Evolutionary conservation across 2,888 invertebrate genomes (phyloP).

Genomic region (Chymomyza procnemis): DNA sequence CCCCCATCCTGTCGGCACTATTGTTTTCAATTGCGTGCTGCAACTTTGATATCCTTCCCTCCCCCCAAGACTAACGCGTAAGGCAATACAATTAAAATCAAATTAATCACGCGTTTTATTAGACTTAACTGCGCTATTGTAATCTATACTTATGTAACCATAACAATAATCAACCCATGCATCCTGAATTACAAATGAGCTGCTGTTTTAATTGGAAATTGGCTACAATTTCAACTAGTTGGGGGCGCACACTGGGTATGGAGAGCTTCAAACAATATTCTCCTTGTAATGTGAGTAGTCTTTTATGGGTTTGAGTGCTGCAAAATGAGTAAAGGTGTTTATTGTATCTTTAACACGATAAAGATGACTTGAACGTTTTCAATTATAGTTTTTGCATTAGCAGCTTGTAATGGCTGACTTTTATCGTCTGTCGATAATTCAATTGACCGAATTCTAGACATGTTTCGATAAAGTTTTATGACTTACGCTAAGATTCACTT

Average conservation of each 20-base stretch:
- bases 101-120: slow-evolving; percentile 72
- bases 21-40: slow-evolving; percentile 33
- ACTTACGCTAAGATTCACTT: no score
- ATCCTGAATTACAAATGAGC: slow-evolving; percentile 42
- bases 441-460: no score
- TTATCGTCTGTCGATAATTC: no score
- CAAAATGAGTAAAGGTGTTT: not conserved
- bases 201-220: slow-evolving; percentile 31
- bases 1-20: no score
- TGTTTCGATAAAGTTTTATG: no score
- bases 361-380: not conserved
- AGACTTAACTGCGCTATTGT: slow-evolving; percentile 59
- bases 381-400: no score
- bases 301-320: not conserved
- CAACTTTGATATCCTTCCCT: slow-evolving; percentile 24
- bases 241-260: not conserved
- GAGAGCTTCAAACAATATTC: not conserved
- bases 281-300: not conserved
- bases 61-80: slow-evolving; percentile 51
- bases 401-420: no score
- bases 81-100: slow-evolving; percentile 70
- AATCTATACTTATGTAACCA: not conserved
- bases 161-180: not conserved
- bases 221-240: not conserved
- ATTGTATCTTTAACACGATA: not conserved